phyloP scores from a whole-genome alignment of 2,888 invertebrate species.

The Cetonia aurata region DNA sequence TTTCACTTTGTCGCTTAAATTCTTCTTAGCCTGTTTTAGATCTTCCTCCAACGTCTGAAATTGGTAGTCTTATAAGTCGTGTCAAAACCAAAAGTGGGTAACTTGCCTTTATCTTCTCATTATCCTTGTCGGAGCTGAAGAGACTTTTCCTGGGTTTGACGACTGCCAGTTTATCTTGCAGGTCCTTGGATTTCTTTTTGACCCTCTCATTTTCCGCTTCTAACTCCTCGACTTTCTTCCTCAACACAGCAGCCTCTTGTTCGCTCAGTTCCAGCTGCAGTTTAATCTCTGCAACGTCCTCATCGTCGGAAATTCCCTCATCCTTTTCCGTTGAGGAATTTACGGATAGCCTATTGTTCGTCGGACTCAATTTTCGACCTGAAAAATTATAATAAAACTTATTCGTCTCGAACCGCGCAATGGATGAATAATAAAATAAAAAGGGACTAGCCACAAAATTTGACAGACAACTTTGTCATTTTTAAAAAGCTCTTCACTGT shows the following conservation, averaged over 20 bases:
- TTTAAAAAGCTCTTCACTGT: conserved; percentile 64
- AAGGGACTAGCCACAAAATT: conserved; percentile 45
- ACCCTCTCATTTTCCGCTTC: conserved; percentile 83
- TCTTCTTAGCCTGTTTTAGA: conserved; percentile 79
- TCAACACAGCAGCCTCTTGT: conserved; percentile 87
- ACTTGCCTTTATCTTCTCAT: conserved; percentile 75
- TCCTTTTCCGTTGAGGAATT: conserved; percentile 78
- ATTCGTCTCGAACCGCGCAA: conserved; percentile 1
- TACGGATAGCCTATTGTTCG: conserved; percentile 74
- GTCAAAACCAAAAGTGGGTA: no score
- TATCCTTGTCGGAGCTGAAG: conserved; percentile 65
- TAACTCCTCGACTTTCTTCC: conserved; percentile 86
- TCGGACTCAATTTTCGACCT: conserved; percentile 79
- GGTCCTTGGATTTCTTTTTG: conserved; percentile 81
- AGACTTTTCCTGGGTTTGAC: conserved; percentile 62
- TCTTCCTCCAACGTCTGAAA: conserved; percentile 78
- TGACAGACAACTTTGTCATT: conserved; percentile 38
- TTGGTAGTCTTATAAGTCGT: background rate
- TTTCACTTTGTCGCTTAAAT: conserved; percentile 85
- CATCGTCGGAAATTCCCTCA: conserved; percentile 81
- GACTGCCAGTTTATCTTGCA: conserved; percentile 75
- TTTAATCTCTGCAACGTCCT: conserved; percentile 86
- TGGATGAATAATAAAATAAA: conserved; percentile 49
- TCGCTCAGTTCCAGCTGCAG: conserved; percentile 90
- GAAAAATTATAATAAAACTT: conserved; percentile 48